A percentile compares a stretch with the other conserved stretches of the same genome.
Evolutionary conservation across 2,113 vertebrate species (phyloP).

Genomic region (Myodes glareolus): DNA sequence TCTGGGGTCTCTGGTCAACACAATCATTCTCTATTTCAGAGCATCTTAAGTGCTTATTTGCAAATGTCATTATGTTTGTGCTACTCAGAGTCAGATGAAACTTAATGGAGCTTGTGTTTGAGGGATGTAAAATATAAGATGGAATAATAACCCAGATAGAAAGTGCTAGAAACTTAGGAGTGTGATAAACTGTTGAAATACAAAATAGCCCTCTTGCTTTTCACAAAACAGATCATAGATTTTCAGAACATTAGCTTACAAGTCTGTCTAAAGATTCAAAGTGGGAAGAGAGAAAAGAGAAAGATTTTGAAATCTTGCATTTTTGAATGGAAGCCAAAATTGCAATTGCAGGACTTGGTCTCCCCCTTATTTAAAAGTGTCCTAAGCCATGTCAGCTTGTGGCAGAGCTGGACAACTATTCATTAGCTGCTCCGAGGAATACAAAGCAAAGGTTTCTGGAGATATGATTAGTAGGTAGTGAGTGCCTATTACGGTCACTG

Average conservation of each 20-base stretch:
- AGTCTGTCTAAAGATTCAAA: slow-evolving; percentile 47
- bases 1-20: not conserved
- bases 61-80: slow-evolving; percentile 17
- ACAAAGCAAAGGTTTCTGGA: slow-evolving; percentile 62
- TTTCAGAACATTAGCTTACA: slow-evolving; percentile 50
- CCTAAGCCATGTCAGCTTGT: slow-evolving; percentile 31
- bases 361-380: slow-evolving; percentile 30
- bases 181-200: not conserved
- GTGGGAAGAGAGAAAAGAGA: not conserved
- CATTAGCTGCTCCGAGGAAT: slow-evolving; percentile 51
- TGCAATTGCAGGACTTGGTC: not conserved
- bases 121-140: slow-evolving; percentile 30
- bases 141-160: slow-evolving; percentile 37
- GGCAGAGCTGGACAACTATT: slow-evolving; percentile 52
- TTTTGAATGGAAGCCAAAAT: slow-evolving; percentile 13
- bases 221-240: not conserved
- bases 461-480: slow-evolving; percentile 65
- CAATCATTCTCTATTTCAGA: not conserved
- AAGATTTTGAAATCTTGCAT: slow-evolving; percentile 28
- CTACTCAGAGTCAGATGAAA: slow-evolving; percentile 34
- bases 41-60: slow-evolving; percentile 30
- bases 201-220: not conserved
- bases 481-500: not conserved
- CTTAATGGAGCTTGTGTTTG: slow-evolving; percentile 47
- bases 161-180: slow-evolving; percentile 44